phyloP scores from a whole-genome alignment of 2,113 vertebrate genomes.

The Bufo gargarizans region DNA sequence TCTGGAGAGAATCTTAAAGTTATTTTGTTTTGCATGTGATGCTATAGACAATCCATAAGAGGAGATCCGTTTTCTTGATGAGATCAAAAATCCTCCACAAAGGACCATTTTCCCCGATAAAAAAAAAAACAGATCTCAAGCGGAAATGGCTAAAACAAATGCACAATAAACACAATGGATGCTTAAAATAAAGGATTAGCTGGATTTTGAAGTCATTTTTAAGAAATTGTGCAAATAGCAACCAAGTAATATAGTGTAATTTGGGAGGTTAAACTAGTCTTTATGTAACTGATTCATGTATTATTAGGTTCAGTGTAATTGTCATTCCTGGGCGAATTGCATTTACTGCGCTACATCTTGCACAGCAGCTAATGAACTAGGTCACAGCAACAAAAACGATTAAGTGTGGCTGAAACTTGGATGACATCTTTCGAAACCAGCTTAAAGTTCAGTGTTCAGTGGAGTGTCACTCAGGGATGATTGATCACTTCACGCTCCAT shows the following conservation, averaged over 20 bases:
- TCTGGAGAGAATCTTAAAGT: too few species aligned
- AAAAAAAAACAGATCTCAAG: too few species aligned
- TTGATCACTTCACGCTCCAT: slow-evolving; percentile 30
- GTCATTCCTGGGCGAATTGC: not conserved
- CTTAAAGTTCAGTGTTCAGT: slow-evolving; percentile 14
- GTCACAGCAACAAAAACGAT: slow-evolving; percentile 27
- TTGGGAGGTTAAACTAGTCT: not conserved
- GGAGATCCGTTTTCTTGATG: too few species aligned
- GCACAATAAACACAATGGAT: too few species aligned
- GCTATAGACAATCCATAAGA: too few species aligned
- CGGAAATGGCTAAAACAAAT: too few species aligned
- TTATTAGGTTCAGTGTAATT: not conserved
- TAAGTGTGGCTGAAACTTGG: slow-evolving; percentile 53
- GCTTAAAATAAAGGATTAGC: too few species aligned
- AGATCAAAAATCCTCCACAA: too few species aligned
- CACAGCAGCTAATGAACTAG: not conserved
- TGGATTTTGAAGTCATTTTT: too few species aligned
- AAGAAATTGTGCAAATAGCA: not conserved
- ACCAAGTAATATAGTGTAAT: not conserved
- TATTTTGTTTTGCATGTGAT: too few species aligned
- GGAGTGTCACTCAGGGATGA: slow-evolving; percentile 45
- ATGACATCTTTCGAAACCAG: slow-evolving; percentile 47
- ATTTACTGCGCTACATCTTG: not conserved
- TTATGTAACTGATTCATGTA: not conserved
- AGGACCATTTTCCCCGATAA: too few species aligned